These are phyloP conservation scores for Neuroterus valhalla DNA, from an alignment of 1,140 invertebrate genomes.

Conservation along the genomic window DNA sequence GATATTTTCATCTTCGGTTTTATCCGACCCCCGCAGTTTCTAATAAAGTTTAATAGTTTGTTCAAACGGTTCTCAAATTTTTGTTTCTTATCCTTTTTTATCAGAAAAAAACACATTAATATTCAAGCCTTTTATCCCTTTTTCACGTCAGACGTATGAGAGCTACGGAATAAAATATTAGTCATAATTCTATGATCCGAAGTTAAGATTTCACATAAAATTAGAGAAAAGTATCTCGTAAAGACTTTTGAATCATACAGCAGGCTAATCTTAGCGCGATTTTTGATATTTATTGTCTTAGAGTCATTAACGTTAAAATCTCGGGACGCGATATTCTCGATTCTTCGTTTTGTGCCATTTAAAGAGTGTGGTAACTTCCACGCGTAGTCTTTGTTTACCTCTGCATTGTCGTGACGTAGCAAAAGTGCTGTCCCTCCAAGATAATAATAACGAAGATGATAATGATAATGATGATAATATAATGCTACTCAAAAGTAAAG, in stretches of 20 bases:
- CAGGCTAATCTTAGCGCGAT: neutral
- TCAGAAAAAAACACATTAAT: neutral
- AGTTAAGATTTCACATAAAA: slow-evolving; percentile 5
- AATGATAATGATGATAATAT: slow-evolving; percentile 56
- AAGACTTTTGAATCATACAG: neutral
- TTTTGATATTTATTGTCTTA: neutral
- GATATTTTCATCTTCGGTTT: neutral
- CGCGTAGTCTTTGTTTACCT: slow-evolving; percentile 70
- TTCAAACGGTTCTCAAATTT: neutral
- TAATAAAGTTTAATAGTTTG: neutral
- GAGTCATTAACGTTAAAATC: neutral
- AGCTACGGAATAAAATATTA: neutral
- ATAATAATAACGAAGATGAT: slow-evolving; percentile 69
- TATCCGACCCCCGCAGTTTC: neutral
- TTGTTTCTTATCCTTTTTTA: neutral
- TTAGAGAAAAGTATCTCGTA: neutral
- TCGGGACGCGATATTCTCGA: neutral
- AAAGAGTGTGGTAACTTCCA: slow-evolving; percentile 73
- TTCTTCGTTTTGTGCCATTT: slow-evolving; percentile 70
- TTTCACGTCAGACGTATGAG: neutral
- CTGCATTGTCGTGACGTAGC: slow-evolving; percentile 71
- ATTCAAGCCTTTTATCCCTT: too few relatives aligned
- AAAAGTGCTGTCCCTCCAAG: slow-evolving; percentile 73
- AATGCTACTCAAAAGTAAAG: slow-evolving; percentile 71
- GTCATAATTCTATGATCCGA: neutral